Evolutionary conservation across 1,140 invertebrate genomes (phyloP).

Genomic region (Bombus soroeensis): DNA sequence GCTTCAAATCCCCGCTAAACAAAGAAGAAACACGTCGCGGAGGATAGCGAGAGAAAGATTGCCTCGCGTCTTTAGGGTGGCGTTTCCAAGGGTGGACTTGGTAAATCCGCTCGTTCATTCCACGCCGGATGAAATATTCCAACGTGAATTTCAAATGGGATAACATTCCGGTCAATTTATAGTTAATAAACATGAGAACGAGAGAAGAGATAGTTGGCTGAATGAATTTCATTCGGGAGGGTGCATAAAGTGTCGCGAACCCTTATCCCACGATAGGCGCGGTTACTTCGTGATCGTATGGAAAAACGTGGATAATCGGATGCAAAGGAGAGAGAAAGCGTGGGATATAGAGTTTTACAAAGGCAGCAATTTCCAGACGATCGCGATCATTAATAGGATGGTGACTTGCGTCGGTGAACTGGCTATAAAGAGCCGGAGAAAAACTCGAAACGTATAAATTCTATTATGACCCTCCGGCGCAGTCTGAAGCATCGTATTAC

Average conservation of each 20-base stretch:
- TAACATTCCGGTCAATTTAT: conserved; percentile 45
- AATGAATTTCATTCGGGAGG: conserved; percentile 29
- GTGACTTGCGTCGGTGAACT: neutral
- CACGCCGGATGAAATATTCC: conserved; percentile 17
- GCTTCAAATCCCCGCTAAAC: conserved; percentile 35
- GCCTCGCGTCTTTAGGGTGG: conserved; percentile 11
- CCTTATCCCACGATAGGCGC: conserved; percentile 16
- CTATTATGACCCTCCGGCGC: conserved; percentile 29
- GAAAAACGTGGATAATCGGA: conserved; percentile 22
- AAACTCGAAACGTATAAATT: conserved; percentile 35
- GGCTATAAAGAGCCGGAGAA: neutral
- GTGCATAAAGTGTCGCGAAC: conserved; percentile 35
- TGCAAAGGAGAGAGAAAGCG: too few species aligned
- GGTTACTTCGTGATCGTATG: neutral
- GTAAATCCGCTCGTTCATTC: conserved; percentile 33
- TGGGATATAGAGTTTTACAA: neutral
- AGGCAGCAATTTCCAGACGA: neutral
- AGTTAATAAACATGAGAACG: conserved; percentile 43
- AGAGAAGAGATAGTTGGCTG: neutral
- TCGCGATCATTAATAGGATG: neutral
- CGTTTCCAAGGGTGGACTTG: neutral
- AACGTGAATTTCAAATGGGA: conserved; percentile 46
- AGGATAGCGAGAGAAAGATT: conserved; percentile 11
- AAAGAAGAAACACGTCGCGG: conserved; percentile 32
- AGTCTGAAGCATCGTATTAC: conserved; percentile 39